Percentiles rank a stretch among this genome's conserved stretches.
Evolutionary conservation across 1,140 invertebrate species (phyloP).

Genomic region (Tetramorium parvispinum): DNA sequence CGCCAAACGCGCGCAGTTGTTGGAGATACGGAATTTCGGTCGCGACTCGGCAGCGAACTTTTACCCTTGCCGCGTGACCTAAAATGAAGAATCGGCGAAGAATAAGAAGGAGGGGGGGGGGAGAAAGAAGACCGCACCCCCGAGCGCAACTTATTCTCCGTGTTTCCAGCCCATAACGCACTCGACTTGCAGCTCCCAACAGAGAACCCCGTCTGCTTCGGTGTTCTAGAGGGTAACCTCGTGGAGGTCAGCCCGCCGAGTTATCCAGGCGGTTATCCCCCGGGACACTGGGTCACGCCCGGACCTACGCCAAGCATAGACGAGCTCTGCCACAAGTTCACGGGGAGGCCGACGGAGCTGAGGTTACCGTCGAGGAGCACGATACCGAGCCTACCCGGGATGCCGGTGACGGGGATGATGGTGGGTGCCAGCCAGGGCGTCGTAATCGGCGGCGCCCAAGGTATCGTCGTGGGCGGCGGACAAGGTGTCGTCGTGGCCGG

Average conservation of each 20-base stretch:
- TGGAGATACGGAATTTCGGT: neutral
- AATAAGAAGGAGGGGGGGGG: neutral
- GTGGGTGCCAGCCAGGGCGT: slow-evolving; percentile 74
- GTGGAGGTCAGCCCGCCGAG: slow-evolving; percentile 84
- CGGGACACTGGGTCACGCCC: slow-evolving; percentile 83
- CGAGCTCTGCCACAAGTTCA: slow-evolving; percentile 84
- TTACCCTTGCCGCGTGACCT: neutral
- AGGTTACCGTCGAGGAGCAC: slow-evolving; percentile 84
- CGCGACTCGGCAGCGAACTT: neutral
- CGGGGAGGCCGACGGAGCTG: slow-evolving; percentile 82
- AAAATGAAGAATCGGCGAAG: slow-evolving; percentile 10
- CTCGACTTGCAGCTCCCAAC: slow-evolving; percentile 9
- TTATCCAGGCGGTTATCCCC: slow-evolving; percentile 81
- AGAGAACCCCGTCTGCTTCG: slow-evolving; percentile 49
- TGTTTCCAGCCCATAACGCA: slow-evolving; percentile 37
- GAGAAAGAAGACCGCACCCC: neutral
- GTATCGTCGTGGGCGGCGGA: slow-evolving; percentile 70
- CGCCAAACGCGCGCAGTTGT: neutral
- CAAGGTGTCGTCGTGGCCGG: slow-evolving; percentile 82
- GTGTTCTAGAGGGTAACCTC: slow-evolving; percentile 80
- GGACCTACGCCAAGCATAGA: slow-evolving; percentile 84
- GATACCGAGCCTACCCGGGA: slow-evolving; percentile 84
- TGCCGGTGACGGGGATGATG: slow-evolving; percentile 77
- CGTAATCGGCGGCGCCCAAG: slow-evolving; percentile 77
- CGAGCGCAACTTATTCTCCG: slow-evolving; percentile 36